A percentile compares a stretch with the other conserved stretches of the same genome.
Evolutionary conservation across 2,888 invertebrate genomes (phyloP).

Genomic region (Homarus gammarus): DNA sequence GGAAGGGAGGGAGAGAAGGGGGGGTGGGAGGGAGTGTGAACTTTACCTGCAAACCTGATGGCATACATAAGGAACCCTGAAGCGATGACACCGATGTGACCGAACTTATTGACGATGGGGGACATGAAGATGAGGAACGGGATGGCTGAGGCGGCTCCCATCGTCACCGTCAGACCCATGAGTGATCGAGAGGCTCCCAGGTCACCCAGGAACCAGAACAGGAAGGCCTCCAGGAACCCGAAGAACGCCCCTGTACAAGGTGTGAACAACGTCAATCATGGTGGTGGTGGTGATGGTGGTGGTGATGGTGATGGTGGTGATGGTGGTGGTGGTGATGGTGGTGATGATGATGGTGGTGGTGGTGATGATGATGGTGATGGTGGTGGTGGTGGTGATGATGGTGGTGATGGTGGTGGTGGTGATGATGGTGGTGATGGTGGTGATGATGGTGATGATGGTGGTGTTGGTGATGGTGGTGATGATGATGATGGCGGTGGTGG

Average conservation of each 20-base stretch:
- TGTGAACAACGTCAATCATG: too few relatives aligned
- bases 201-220: conserved; percentile 89
- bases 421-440: too few relatives aligned
- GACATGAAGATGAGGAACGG: conserved; percentile 87
- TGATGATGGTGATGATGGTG: too few relatives aligned
- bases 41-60: conserved; percentile 85
- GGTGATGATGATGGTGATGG: conserved; percentile 73
- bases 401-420: too few relatives aligned
- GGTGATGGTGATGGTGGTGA: too few relatives aligned
- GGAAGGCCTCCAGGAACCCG: conserved; percentile 90
- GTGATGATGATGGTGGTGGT: too few relatives aligned
- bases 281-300: too few relatives aligned
- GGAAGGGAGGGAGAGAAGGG: too few relatives aligned
- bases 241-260: conserved; percentile 86
- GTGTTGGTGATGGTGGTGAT: too few relatives aligned
- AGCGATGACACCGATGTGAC: conserved; percentile 88
- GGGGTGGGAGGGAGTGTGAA: too few relatives aligned
- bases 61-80: conserved; percentile 89
- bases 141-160: conserved; percentile 87
- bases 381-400: background rate
- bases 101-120: conserved; percentile 86
- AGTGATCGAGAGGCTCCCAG: conserved; percentile 87
- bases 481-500: too few relatives aligned
- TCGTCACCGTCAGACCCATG: conserved; percentile 90
- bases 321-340: too few relatives aligned